Evolutionary conservation across 2,113 vertebrate genomes (phyloP), one percentile per base, ranked within the genome.

Genomic region (Eurypyga helias): DNA sequence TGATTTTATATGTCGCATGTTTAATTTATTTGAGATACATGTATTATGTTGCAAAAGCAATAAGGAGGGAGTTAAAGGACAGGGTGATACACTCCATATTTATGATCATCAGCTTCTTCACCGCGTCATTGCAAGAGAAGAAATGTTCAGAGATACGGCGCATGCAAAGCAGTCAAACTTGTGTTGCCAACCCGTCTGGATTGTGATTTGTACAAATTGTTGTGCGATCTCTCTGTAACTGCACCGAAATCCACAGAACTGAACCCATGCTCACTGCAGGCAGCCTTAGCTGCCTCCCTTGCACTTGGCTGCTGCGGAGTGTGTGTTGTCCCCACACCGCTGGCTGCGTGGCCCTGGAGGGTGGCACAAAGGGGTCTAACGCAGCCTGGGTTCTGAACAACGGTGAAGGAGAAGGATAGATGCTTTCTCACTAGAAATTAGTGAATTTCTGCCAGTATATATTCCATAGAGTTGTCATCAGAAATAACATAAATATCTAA

Each of bases 1-100:
- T 66, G 90, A 87, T 96, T 93, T 91, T 93, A 66, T 79, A 65
- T 90, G 89, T 89, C 91, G 80, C 66, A 92, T 90, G 62, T 97
- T 97, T 96, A 85, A 94, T 93, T 82, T 97, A 78, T 95, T 86
- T 93, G 70, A 94, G 79, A 96, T 77, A 89, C 62, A 60, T 86
- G 55, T 91, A 90, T 69, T 90, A 67, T 67, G 36, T 72, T 92
- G 60, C 61, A 92, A 92, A 90, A 94, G 77, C 58, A 93, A 24
- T 52, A 76, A 82, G 48, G 64, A 93, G 57, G 20, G 58, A 87
- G 57, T 48, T 75, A 87, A 57, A 83, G 93, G 80, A 83, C 69
- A 72, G 84, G 72, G 64, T 55, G 81, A 79, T 69, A 61, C 41
- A 58, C 46, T 94, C 82, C 79, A 57, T 73, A 92, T 93, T 96